These are phyloP conservation scores for Pseudomugil tenellus DNA, from an alignment of 2,797 vertebrate genomes.

Conservation along the genomic window DNA sequence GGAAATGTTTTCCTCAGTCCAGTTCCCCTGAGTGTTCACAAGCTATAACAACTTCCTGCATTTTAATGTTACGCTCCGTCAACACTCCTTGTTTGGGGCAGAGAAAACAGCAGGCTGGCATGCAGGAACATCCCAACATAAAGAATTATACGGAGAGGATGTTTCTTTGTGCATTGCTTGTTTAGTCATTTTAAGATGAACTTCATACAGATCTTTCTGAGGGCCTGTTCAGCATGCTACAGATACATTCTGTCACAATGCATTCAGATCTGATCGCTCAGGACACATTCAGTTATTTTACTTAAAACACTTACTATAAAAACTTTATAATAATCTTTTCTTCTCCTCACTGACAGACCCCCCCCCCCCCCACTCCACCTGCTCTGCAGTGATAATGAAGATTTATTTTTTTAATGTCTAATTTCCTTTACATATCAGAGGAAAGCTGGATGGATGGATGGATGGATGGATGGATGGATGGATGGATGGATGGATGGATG, in stretches of 20 bases:
- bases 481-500: too few relatives aligned
- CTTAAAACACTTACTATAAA: neutral
- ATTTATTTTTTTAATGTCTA: too few relatives aligned
- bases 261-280: neutral
- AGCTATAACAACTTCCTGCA: neutral
- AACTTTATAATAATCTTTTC: too few relatives aligned
- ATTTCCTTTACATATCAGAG: too few relatives aligned
- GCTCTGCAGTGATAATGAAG: too few relatives aligned
- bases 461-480: too few relatives aligned
- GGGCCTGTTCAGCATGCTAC: neutral
- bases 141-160: too few relatives aligned
- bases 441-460: too few relatives aligned
- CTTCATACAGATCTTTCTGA: neutral
- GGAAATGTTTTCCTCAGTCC: neutral
- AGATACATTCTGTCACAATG: neutral
- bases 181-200: neutral
- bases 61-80: neutral
- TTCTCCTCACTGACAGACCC: too few relatives aligned
- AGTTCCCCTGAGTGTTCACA: neutral
- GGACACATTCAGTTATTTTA: neutral
- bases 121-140: too few relatives aligned
- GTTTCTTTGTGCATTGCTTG: neutral
- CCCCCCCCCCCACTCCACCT: too few relatives aligned
- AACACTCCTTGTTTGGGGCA: neutral
- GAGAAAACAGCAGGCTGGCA: neutral